phyloP scores from a whole-genome alignment of 2,888 invertebrate genomes.

The Tiphia femorata region DNA sequence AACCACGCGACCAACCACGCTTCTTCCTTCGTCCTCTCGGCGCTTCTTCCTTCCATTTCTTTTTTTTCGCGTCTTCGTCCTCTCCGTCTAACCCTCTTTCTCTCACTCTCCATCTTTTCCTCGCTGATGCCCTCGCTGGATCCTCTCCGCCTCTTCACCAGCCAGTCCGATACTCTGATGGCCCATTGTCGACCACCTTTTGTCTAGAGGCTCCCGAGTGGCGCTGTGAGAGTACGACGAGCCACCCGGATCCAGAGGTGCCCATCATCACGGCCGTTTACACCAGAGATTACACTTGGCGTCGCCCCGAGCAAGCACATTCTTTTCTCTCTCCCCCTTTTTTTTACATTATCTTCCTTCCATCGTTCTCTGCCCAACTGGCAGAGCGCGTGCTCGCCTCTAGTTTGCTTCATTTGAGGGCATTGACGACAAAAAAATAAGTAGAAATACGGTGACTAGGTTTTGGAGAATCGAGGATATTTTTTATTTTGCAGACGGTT shows the following conservation, averaged over 20 bases:
- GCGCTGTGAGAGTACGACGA: slow-evolving; percentile 39
- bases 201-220: slow-evolving; percentile 39
- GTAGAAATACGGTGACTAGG: no score
- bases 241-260: slow-evolving; percentile 39
- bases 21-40: neutral
- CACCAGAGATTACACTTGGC: slow-evolving; percentile 37
- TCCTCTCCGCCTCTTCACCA: slow-evolving; percentile 20
- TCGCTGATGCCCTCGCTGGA: neutral
- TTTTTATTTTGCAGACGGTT: no score
- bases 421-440: no score
- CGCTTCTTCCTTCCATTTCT: no score
- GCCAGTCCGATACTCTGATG: slow-evolving; percentile 46
- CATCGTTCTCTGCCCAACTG: neutral
- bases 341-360: slow-evolving; percentile 11
- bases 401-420: no score
- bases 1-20: no score
- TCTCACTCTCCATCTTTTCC: neutral
- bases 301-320: slow-evolving; percentile 26
- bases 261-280: slow-evolving; percentile 43
- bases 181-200: slow-evolving; percentile 54
- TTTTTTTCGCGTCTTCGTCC: no score
- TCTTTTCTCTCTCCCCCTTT: no score
- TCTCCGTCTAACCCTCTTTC: slow-evolving; percentile 4
- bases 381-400: no score
- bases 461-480: no score